Base-by-base conservation (phyloP, 1,140 invertebrate species). In the Cotesia vestalis region DNA sequence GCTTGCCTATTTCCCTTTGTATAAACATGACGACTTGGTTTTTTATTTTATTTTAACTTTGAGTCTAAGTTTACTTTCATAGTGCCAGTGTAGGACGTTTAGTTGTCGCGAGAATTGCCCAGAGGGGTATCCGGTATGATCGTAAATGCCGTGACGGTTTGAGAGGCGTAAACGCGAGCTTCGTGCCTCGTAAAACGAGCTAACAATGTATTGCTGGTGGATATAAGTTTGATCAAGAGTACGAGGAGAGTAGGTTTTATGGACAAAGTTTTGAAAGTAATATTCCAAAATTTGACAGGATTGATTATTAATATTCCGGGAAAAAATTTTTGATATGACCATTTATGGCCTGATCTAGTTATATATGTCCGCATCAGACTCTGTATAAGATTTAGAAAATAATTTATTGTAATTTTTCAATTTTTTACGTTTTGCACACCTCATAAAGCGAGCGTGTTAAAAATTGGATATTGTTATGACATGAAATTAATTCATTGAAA, bases 121-220 rank as follows among this genome's bases (percentile, higher is more conserved):
- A 71, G 62, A 72, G 62, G 53, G 20, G 36, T 71, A 67, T 73
- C 74, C 51, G 36, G 66, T 73, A 72, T 57, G 78, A 77, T 80
- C 79, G 78, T 80, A 80, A 80, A 80, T 63, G 77, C 72, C 69
- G 40, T 40, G 40, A 55, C 20, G 9, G 46, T 34, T 55, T 27
- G 61, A 69, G 8, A 69, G 69, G 66, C 73, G 73, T 75, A 75
- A 72, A 75, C 70, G 52, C 61, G 35, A 64, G 60, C 71, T 70
- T 75, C 76, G 75, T 78, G 80, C 73, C 75, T 81, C 80, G 79
- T 81, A 80, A 81, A 81, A 76, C 73, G 69, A 66, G 75, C 77
- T 80, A 79, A 79, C 80, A 80, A 79, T 80, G 77, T 79, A 74
- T 69, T 76, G 76, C 78, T 73, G 46, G 68, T 62, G 61, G 40